These are phyloP conservation scores for Pomatostomus ruficeps DNA, from an alignment of 2,113 vertebrate species.

Conservation along the genomic window DNA sequence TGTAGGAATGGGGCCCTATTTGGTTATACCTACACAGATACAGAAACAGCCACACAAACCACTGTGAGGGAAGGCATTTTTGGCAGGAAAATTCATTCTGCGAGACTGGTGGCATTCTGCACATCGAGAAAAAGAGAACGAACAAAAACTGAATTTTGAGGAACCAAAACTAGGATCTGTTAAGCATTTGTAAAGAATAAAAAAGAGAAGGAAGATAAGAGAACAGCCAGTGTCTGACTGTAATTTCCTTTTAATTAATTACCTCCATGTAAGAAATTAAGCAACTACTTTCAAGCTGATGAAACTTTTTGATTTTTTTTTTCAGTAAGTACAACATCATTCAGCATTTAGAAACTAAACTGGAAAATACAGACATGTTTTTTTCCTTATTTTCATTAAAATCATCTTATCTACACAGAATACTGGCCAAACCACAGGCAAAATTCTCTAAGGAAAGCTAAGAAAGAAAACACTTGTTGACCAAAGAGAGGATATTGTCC, in stretches of 20 bases:
- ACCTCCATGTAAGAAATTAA: slow-evolving; percentile 39
- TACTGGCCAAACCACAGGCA: not conserved
- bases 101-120: not conserved
- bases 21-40: accelerated
- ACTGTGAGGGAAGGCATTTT: not conserved
- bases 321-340: not conserved
- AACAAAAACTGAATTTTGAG: slow-evolving; percentile 4
- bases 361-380: not conserved
- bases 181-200: not conserved
- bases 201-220: slow-evolving; percentile 60
- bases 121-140: slow-evolving; percentile 44
- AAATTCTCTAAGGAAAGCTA: not conserved
- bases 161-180: slow-evolving; percentile 44
- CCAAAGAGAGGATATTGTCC: not conserved
- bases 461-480: not conserved
- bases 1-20: not conserved
- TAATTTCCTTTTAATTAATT: slow-evolving; percentile 58
- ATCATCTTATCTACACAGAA: not conserved
- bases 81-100: slow-evolving; percentile 4
- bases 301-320: not conserved
- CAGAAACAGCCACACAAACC: not conserved
- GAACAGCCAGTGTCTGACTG: not conserved
- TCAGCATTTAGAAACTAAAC: not conserved
- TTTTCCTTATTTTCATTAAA: not conserved
- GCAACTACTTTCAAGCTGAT: not conserved